These are phyloP conservation scores for Cossypha niveicapilla DNA, from an alignment of 2,797 vertebrate species.

Conservation along the genomic window DNA sequence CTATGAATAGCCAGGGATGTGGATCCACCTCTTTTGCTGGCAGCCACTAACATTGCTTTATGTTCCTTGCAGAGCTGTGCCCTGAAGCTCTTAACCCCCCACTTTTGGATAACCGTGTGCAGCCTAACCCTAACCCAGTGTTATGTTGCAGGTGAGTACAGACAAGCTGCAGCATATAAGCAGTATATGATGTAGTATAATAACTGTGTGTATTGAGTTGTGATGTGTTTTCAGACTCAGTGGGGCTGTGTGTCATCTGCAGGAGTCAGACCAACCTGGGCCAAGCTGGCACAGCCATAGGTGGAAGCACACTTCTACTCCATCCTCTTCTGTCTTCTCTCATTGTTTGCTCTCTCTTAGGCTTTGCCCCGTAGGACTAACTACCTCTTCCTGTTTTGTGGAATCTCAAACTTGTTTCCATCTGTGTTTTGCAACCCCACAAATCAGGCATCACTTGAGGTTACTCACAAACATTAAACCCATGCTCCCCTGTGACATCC, in stretches of 20 bases:
- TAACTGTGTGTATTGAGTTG: background rate
- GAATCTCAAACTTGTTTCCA: background rate
- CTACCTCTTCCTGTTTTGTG: background rate
- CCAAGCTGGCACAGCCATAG: background rate
- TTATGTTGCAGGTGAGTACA: background rate
- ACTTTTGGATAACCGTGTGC: background rate
- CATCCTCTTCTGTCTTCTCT: background rate
- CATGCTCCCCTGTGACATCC: rapidly evolving
- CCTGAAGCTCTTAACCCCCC: background rate
- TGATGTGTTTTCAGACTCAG: background rate
- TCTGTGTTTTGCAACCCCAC: background rate
- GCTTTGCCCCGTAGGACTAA: background rate
- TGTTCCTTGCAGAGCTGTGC: background rate
- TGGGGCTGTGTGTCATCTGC: background rate
- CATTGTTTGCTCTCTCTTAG: background rate
- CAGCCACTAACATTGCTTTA: background rate
- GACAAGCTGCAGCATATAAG: background rate
- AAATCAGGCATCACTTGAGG: background rate
- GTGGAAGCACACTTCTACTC: background rate
- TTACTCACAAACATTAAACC: background rate
- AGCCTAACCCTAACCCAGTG: background rate
- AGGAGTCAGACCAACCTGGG: background rate
- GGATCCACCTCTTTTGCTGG: background rate
- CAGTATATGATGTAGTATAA: background rate
- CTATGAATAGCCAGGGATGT: background rate